Conservation (phyloP, 64 coral and sea anemone species). For the Actinia tenebrosa region DNA sequence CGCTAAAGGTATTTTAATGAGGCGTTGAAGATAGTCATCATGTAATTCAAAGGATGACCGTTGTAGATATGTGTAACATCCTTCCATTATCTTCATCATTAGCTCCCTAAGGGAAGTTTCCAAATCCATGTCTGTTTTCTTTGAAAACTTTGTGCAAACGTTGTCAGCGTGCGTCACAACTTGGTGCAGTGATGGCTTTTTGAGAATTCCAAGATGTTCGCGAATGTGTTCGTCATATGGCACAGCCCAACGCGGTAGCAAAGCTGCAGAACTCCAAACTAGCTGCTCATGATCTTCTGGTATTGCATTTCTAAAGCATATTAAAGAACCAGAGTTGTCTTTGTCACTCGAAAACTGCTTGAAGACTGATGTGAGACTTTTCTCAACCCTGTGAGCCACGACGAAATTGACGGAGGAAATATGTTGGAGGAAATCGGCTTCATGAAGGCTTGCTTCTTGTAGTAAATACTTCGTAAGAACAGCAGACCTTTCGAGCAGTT, state of each 20-base stretch:
- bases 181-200: not conserved
- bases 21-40: not conserved
- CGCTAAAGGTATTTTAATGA: slow-evolving; percentile 34
- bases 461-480: not conserved
- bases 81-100: not conserved
- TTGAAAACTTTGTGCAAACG: not conserved
- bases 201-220: not conserved
- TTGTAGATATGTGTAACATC: not conserved
- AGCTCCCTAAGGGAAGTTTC: not conserved
- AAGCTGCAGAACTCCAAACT: slow-evolving; percentile 47
- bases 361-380: not conserved
- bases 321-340: slow-evolving; percentile 38
- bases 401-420: not conserved
- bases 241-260: slow-evolving; percentile 43
- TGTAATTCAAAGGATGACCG: not conserved
- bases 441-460: not conserved
- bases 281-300: slow-evolving; percentile 27
- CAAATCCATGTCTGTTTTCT: not conserved
- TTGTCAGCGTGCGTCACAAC: not conserved
- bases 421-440: not conserved
- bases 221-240: not conserved
- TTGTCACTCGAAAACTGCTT: not conserved
- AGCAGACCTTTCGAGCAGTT: not conserved
- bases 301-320: slow-evolving; percentile 50
- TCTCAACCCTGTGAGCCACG: not conserved